phyloP scores from a whole-genome alignment of 2,888 invertebrate species.

The Danaus chrysippus region DNA sequence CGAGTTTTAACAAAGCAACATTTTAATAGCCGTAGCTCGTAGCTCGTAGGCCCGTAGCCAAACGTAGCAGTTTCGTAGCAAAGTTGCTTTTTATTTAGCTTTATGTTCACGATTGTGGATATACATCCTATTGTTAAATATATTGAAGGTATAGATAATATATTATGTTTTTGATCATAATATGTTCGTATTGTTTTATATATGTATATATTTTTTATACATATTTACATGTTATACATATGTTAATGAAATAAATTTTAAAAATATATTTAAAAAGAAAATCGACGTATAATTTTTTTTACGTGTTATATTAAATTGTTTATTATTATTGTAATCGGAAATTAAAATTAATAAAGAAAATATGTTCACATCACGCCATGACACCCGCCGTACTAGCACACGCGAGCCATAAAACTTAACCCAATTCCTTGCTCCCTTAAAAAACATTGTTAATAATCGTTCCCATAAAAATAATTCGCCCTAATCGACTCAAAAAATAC shows the following conservation, averaged over 20 bases:
- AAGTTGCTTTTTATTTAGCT: constrained; percentile 12
- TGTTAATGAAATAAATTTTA: no score
- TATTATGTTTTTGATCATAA: no score
- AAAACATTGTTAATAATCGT: constrained; percentile 38
- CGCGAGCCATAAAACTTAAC: constrained; percentile 31
- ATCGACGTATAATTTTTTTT: not conserved
- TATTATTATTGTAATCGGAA: not conserved
- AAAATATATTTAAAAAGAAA: no score
- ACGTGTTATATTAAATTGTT: not conserved
- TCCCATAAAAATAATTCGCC: constrained; percentile 37
- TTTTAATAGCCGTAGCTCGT: constrained; percentile 24
- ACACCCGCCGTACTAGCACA: constrained; percentile 13
- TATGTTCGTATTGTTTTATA: not conserved
- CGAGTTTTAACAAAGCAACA: constrained; percentile 26
- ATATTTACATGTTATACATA: not conserved
- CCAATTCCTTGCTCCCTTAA: constrained; percentile 28
- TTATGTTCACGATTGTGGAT: not conserved
- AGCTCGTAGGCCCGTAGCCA: constrained; percentile 16
- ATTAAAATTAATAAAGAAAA: constrained; percentile 16
- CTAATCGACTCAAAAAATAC: constrained; percentile 36
- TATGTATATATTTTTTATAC: not conserved
- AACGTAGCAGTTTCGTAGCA: constrained; percentile 19
- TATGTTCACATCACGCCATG: constrained; percentile 14
- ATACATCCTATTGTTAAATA: not conserved
- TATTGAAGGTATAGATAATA: not conserved